Evolutionary conservation across 2,888 invertebrate species (phyloP), one percentile per base, ranked within the genome.

Genomic region (Acleris cristana): DNA sequence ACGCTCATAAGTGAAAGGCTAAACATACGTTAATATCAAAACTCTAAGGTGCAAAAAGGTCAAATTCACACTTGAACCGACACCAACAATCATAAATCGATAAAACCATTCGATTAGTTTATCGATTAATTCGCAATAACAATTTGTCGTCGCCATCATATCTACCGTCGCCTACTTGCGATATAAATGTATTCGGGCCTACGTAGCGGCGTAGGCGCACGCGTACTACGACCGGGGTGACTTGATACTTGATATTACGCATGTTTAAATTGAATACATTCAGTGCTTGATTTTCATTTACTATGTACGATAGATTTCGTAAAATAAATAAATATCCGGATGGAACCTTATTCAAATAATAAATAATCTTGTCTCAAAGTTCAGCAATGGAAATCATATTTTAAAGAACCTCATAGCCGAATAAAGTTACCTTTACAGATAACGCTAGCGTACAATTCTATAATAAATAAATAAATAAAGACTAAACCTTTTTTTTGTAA

Each of bases 51-150:
- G 34, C 23, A 21, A 45, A 26, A 45, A 34, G 45, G 34, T 49
- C 45, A 26, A 52, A 52, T 52, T 63, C 53, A 44, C 54, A 30
- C 18, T 18, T 12, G 4, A 49, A n/a, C 21, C 48, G 56, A 53
- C 58, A 53, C 34, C 53, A 55, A 65, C n/a, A n/a, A n/a, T 12
- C 65, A 61, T 61, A 51, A 34, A 60, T 60, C 60, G 52, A 45
- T 57, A 52, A 52, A 61, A 65, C 61, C 30, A 52, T 56, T 56
- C 61, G 56, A 66, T 72, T 71, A 72, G 71, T 70, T 78, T 77
- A 87, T 88, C 87, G 88, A 91, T 90, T 90, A 90, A 86, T 88
- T 82, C 78, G 87, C 88, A 86, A 90, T 90, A 90, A 86, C 88
- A 86, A 90, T 90, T 91, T 91, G 91, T 91, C 90, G 89, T 86